phyloP scores from a whole-genome alignment of 1,140 invertebrate genomes.

The Nebria ingens region DNA sequence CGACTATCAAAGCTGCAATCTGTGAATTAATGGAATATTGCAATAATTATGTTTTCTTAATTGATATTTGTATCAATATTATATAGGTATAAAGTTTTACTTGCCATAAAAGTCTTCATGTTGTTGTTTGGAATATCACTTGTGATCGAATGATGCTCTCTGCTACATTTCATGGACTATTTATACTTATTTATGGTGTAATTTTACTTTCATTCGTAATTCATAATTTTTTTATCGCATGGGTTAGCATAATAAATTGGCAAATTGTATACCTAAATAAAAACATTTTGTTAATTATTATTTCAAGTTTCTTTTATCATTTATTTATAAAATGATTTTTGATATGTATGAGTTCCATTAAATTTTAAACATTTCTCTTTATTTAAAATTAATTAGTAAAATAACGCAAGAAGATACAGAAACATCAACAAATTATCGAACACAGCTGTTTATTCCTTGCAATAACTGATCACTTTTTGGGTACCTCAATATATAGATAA shows the following conservation, averaged over 20 bases:
- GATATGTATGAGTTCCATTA: too few relatives aligned
- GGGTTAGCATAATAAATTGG: background rate
- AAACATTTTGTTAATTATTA: background rate
- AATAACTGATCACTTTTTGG: too few relatives aligned
- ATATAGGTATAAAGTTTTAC: background rate
- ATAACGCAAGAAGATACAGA: too few relatives aligned
- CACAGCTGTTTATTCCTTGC: too few relatives aligned
- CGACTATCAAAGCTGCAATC: constrained; percentile 16
- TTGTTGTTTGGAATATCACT: background rate
- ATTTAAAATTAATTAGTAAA: too few relatives aligned
- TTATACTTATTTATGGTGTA: background rate
- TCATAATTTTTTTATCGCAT: background rate
- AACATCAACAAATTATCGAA: too few relatives aligned
- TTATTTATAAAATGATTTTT: constrained; percentile 1
- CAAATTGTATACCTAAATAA: background rate
- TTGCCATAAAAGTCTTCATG: background rate
- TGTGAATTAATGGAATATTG: background rate
- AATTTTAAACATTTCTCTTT: too few relatives aligned
- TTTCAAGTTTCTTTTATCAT: background rate
- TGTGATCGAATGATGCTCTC: background rate
- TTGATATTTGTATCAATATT: background rate
- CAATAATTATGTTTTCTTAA: background rate
- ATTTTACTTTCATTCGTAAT: background rate
- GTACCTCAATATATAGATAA: too few relatives aligned
- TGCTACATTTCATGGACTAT: background rate